Evolutionary conservation across 2,888 invertebrate species (phyloP).

Genomic region (Tineola bisselliella): DNA sequence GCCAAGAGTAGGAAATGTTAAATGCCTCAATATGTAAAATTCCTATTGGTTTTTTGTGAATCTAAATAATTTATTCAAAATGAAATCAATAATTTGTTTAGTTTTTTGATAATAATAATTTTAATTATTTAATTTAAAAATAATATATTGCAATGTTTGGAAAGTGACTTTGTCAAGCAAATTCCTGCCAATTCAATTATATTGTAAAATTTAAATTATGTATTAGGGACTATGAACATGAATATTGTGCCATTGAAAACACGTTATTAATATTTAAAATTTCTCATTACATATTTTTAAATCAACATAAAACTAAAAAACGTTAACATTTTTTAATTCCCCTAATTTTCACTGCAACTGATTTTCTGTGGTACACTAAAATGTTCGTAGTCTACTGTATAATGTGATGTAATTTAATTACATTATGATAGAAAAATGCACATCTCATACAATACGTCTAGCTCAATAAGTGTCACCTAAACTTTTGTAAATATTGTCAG

Average conservation of each 20-base stretch:
- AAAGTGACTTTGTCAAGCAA: conserved; percentile 56
- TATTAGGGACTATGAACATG: background rate
- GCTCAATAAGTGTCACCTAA: conserved; percentile 65
- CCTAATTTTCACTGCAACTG: background rate
- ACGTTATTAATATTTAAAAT: background rate
- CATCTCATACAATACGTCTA: conserved; percentile 64
- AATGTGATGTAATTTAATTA: conserved; percentile 57
- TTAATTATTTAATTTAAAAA: background rate
- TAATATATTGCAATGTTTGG: conserved; percentile 25
- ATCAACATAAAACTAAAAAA: too few relatives aligned
- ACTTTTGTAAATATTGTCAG: conserved; percentile 65
- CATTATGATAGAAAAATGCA: conserved; percentile 48
- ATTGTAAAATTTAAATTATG: conserved; percentile 6
- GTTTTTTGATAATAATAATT: background rate
- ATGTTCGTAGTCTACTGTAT: background rate
- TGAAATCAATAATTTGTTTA: conserved; percentile 25
- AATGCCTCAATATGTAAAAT: conserved; percentile 12
- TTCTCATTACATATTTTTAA: too few relatives aligned
- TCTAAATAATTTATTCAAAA: conserved; percentile 26
- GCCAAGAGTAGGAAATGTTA: conserved; percentile 18
- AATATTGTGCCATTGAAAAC: background rate
- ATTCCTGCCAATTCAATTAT: conserved; percentile 51
- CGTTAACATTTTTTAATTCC: background rate
- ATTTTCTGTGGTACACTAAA: background rate
- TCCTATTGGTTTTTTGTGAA: background rate